Evolutionary conservation across 53 echinoderm and acorn worm species (phyloP).

Genomic region (Arbacia lixula): DNA sequence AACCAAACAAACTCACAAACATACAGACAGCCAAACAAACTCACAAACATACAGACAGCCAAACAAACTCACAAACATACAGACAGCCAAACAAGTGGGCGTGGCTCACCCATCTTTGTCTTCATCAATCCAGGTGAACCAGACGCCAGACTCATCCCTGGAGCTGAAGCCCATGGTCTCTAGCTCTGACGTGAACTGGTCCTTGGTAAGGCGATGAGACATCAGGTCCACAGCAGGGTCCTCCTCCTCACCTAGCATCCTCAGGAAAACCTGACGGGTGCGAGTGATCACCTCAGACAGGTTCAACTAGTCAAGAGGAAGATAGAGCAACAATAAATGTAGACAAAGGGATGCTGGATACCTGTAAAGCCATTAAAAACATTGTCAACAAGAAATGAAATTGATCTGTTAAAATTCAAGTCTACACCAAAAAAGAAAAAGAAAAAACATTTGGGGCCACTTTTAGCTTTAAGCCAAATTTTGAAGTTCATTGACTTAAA

Average conservation of each 20-base stretch:
- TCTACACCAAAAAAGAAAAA: no score
- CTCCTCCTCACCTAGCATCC: constrained; percentile 70
- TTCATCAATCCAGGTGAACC: constrained; percentile 94
- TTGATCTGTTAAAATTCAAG: background rate
- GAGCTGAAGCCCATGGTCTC: constrained; percentile 85
- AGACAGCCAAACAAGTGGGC: no score
- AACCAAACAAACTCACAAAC: no score
- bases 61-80: no score
- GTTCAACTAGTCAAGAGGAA: constrained; percentile 88
- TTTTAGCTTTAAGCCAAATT: no score
- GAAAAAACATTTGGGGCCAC: no score
- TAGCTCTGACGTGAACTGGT: constrained; percentile 82
- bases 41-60: no score
- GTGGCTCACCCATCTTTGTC: constrained; percentile 90
- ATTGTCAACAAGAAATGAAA: background rate
- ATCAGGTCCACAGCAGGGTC: constrained; percentile 60
- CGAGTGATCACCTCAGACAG: constrained; percentile 83
- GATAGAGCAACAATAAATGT: no score
- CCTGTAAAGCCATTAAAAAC: background rate
- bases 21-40: no score
- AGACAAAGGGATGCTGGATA: no score
- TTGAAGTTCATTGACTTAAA: no score
- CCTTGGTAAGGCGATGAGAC: constrained; percentile 70
- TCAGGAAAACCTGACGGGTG: constrained; percentile 81
- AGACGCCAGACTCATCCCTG: constrained; percentile 79